Base-by-base conservation (phyloP, 2,113 vertebrate species). In the Ibidorhyncha struthersii region DNA sequence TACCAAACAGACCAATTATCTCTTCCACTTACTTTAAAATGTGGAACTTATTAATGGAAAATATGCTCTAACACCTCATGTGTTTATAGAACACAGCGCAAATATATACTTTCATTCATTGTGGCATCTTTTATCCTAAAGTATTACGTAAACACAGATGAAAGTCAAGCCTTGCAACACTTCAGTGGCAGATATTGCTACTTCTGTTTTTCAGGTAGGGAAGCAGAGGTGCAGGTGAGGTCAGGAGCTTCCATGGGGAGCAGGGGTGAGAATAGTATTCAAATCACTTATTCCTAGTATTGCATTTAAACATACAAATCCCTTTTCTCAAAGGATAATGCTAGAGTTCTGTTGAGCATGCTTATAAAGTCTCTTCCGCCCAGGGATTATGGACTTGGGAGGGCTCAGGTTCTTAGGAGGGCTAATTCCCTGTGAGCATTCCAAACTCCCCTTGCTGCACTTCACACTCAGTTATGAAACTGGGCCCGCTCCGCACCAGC, bases 61-160 rank as follows among this genome's bases (percentile, higher is more conserved):
- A 67, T 47, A 36, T 2, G 4, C 32, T 72, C 9, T 26, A 74
- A 38, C 9, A 50, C 13, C n/a, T 67, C 53, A 8, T 0, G 1
- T 40, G 43, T 72, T 65, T 65, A 8, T 32, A 82, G 62, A 86
- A 38, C 21, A 7, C 17, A 58, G 40, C 3, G 3, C 49, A 82
- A 79, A 41, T 9, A 23, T 13, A 25, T 6, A 8, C 34, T 45
- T 76, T 9, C 22, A 58, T 86, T 63, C 21, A 4, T 22, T 66
- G n/a, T 47, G 12, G 26, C 40, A 17, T 52, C 52, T 84, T 89
- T 30, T 82, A 8, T 55, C n/a, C 49, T 25, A 36, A 82, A 78
- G 20, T 7, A 9, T 58, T 38, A 14, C 1, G 2, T 41, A 47
- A 79, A 72, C 34, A 12, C 10, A 43, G 90, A 19, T 85, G 74